phyloP scores from a whole-genome alignment of 2,888 invertebrate genomes.

The Oscheius sp. region DNA sequence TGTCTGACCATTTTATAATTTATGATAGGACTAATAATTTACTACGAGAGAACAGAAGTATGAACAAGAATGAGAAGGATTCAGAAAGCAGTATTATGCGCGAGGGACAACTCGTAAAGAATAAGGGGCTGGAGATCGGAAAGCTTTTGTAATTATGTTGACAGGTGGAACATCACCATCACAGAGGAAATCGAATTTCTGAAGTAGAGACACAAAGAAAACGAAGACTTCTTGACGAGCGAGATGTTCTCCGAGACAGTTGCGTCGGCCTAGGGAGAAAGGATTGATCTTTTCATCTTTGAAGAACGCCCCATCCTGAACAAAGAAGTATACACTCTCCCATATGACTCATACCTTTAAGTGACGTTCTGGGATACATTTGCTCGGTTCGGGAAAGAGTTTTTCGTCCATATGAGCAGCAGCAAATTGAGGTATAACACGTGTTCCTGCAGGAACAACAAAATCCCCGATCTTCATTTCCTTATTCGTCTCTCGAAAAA shows the following conservation, averaged over 20 bases:
- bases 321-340: background rate
- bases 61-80: background rate
- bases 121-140: slow-evolving; percentile 43
- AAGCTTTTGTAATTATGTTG: slow-evolving; percentile 42
- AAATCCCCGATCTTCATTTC: slow-evolving; percentile 28
- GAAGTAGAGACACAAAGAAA: slow-evolving; percentile 45
- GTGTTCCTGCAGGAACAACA: slow-evolving; percentile 35
- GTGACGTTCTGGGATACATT: slow-evolving; percentile 40
- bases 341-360: slow-evolving; percentile 36
- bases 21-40: no score
- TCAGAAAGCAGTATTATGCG: slow-evolving; percentile 3
- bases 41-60: background rate
- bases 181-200: slow-evolving; percentile 34
- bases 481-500: slow-evolving; percentile 38
- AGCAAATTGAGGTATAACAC: slow-evolving; percentile 45
- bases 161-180: slow-evolving; percentile 37
- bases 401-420: slow-evolving; percentile 45
- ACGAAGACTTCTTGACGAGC: slow-evolving; percentile 48
- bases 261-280: slow-evolving; percentile 46
- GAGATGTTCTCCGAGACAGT: slow-evolving; percentile 43
- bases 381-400: slow-evolving; percentile 38
- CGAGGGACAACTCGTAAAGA: slow-evolving; percentile 35
- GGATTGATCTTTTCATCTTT: slow-evolving; percentile 45
- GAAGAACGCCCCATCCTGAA: slow-evolving; percentile 36
- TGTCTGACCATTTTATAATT: no score